Evolutionary conservation across 2,113 vertebrate species (phyloP).

Genomic region (Grantiella picta): DNA sequence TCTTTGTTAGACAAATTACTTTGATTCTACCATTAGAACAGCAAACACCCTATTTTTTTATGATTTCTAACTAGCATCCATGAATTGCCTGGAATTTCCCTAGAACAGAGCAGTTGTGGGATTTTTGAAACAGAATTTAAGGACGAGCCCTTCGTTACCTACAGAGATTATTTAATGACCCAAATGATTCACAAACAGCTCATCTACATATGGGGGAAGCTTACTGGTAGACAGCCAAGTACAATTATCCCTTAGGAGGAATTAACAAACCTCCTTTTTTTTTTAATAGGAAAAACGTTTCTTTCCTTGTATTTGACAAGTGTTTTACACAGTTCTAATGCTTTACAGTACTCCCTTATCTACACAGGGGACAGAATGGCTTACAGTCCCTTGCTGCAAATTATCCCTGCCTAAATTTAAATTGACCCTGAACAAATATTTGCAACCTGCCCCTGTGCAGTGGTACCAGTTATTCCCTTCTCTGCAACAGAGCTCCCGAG

Average conservation of each 20-base stretch:
- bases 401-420: neutral
- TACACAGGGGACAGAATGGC: neutral
- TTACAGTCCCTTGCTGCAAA: neutral
- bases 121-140: neutral
- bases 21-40: neutral
- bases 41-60: neutral
- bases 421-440: neutral
- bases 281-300: neutral
- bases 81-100: neutral
- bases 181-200: constrained; percentile 13
- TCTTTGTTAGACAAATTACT: neutral
- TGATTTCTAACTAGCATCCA: neutral
- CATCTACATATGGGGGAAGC: neutral
- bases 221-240: neutral
- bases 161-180: neutral
- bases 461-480: neutral
- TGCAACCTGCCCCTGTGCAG: neutral
- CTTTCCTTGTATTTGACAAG: neutral
- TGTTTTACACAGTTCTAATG: neutral
- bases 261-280: neutral
- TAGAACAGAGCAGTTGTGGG: neutral
- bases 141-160: neutral
- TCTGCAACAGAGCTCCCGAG: neutral
- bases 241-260: neutral
- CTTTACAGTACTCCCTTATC: neutral